phyloP scores from a whole-genome alignment of 2,888 invertebrate genomes.

The Leucozona laternaria region DNA sequence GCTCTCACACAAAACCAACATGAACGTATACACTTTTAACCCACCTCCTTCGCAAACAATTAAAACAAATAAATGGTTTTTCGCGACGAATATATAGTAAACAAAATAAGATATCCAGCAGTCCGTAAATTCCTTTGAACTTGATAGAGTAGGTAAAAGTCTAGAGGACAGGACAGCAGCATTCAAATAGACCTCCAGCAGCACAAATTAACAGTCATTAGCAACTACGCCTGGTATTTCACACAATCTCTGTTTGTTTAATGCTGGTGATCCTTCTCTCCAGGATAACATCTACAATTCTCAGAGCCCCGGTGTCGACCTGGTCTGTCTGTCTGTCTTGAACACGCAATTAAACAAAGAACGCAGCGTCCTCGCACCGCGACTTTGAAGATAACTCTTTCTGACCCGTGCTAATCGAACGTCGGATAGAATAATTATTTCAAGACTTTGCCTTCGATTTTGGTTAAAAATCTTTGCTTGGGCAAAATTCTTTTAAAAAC shows the following conservation, averaged over 20 bases:
- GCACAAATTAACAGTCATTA: slow-evolving; percentile 70
- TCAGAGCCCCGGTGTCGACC: background rate
- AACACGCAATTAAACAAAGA: slow-evolving; percentile 34
- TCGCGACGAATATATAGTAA: slow-evolving; percentile 18
- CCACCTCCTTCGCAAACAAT: slow-evolving; percentile 36
- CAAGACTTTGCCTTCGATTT: slow-evolving; percentile 16
- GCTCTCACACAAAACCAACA: background rate
- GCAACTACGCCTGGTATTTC: slow-evolving; percentile 66
- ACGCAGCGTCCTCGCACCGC: background rate
- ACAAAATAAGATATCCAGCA: slow-evolving; percentile 33
- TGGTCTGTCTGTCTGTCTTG: background rate
- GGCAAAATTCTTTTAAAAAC: slow-evolving; percentile 45
- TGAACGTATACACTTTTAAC: background rate
- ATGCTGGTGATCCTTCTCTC: slow-evolving; percentile 58
- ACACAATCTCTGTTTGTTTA: slow-evolving; percentile 68
- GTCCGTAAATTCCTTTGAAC: slow-evolving; percentile 29
- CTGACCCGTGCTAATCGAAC: background rate
- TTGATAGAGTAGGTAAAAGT: background rate
- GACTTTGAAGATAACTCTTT: background rate
- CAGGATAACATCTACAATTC: slow-evolving; percentile 38
- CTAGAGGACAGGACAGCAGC: background rate
- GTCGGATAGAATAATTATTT: slow-evolving; percentile 11
- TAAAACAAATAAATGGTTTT: slow-evolving; percentile 53
- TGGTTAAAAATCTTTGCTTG: background rate
- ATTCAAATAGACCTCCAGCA: slow-evolving; percentile 13